phyloP scores from a whole-genome alignment of 1,140 invertebrate species.

The Pantala flavescens region DNA sequence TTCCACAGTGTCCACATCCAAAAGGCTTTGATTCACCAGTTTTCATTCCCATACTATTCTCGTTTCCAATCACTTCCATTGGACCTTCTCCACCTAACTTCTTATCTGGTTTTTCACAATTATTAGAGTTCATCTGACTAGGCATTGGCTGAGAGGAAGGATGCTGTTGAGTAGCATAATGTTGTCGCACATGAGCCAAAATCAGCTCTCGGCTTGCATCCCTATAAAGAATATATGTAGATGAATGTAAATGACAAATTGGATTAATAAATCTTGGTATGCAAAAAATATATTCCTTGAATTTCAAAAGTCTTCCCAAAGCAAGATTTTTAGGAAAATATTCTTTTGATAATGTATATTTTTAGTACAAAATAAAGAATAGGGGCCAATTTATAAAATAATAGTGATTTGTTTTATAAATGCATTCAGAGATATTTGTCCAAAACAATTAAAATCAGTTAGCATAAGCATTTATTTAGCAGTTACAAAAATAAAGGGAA shows the following conservation, averaged over 20 bases:
- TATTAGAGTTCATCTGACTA: conserved; percentile 19
- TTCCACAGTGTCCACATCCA: conserved; percentile 62
- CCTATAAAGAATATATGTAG: conserved; percentile 33
- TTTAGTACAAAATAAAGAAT: too few relatives aligned
- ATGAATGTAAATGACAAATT: not conserved
- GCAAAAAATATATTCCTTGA: too few relatives aligned
- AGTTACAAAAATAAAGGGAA: too few relatives aligned
- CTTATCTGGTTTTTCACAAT: conserved; percentile 10
- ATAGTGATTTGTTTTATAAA: too few relatives aligned
- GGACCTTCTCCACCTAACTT: not conserved
- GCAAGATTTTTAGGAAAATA: too few relatives aligned
- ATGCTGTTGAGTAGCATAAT: conserved; percentile 36
- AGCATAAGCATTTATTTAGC: too few relatives aligned
- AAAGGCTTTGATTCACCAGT: conserved; percentile 36
- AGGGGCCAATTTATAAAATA: too few relatives aligned
- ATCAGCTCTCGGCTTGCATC: conserved; percentile 53
- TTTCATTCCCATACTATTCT: not conserved
- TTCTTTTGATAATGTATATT: too few relatives aligned
- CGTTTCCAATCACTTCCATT: not conserved
- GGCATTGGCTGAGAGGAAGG: conserved; percentile 16
- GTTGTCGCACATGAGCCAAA: conserved; percentile 52
- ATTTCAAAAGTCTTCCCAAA: too few relatives aligned
- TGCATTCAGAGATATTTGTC: too few relatives aligned
- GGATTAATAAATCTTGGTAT: conserved; percentile 2
- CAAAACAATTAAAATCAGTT: too few relatives aligned